Percentiles rank a stretch among this genome's conserved stretches.
Evolutionary conservation across 2,797 vertebrate genomes (phyloP).

Genomic region (Nasua narica): DNA sequence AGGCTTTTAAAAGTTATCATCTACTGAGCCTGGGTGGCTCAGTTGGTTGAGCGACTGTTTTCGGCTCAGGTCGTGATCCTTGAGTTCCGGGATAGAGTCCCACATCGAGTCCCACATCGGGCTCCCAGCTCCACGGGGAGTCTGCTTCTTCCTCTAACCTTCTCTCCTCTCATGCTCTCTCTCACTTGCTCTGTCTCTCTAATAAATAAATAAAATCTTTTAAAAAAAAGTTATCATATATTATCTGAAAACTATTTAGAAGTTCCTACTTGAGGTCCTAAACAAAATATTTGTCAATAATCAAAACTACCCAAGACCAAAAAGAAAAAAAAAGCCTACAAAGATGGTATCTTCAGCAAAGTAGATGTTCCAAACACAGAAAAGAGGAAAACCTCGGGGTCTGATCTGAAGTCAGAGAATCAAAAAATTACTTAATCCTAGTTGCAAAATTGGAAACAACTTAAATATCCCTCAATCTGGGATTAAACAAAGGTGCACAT

Average conservation of each 20-base stretch:
- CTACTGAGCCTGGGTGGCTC: too few relatives aligned
- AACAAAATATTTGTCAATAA: background rate
- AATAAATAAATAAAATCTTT: too few relatives aligned
- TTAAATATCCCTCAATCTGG: background rate
- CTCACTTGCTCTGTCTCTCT: too few relatives aligned
- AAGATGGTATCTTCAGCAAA: background rate
- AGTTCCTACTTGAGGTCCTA: background rate
- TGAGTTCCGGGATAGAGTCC: too few relatives aligned
- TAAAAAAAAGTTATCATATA: background rate
- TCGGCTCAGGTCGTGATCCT: too few relatives aligned
- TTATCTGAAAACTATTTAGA: background rate
- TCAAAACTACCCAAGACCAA: background rate
- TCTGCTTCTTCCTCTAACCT: too few relatives aligned
- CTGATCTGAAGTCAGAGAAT: background rate
- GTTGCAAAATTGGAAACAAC: background rate
- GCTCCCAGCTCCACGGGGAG: too few relatives aligned
- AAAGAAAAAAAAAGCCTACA: background rate
- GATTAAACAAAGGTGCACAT: background rate
- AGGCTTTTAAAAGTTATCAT: background rate
- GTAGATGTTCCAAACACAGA: background rate
- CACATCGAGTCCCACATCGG: too few relatives aligned
- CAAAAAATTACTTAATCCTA: background rate
- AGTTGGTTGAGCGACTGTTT: too few relatives aligned
- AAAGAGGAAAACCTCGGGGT: background rate
- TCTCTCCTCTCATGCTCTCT: too few relatives aligned